These are phyloP conservation scores for Lagenorhynchus albirostris DNA, from an alignment of 2,113 vertebrate genomes.

Conservation along the genomic window DNA sequence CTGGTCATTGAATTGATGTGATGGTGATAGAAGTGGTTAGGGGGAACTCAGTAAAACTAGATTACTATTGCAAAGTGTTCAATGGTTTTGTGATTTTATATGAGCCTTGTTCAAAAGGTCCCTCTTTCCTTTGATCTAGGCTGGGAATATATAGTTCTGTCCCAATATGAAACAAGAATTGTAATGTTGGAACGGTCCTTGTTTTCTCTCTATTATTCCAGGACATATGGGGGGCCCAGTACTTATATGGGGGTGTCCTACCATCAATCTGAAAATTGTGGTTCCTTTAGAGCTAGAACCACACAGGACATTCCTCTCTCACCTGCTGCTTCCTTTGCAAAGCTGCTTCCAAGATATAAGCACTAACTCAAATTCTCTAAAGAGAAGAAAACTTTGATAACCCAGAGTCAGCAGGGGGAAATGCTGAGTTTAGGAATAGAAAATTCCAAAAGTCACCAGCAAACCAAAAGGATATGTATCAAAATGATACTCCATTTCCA, in stretches of 20 bases:
- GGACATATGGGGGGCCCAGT: not conserved
- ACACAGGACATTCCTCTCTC: not conserved
- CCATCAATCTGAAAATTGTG: not conserved
- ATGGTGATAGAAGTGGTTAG: not conserved
- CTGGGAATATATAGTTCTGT: not conserved
- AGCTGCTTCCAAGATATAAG: not conserved
- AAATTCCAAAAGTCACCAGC: slow-evolving; percentile 29
- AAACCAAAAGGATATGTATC: not conserved
- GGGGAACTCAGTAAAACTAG: not conserved
- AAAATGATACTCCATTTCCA: not conserved
- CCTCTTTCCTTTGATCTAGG: not conserved
- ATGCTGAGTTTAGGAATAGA: slow-evolving; percentile 36
- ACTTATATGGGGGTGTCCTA: not conserved
- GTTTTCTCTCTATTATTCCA: not conserved
- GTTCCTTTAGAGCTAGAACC: not conserved
- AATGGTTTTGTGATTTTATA: not conserved
- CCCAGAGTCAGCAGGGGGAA: slow-evolving; percentile 29
- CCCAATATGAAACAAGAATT: not conserved
- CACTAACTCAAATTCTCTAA: not conserved
- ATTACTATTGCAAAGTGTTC: not conserved
- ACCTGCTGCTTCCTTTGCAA: not conserved
- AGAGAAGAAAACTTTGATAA: slow-evolving; percentile 8
- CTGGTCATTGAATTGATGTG: not conserved
- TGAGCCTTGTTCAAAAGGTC: not conserved
- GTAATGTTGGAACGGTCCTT: not conserved